Conservation (phyloP, 1,140 invertebrate species). For the Musca vetustissima region DNA sequence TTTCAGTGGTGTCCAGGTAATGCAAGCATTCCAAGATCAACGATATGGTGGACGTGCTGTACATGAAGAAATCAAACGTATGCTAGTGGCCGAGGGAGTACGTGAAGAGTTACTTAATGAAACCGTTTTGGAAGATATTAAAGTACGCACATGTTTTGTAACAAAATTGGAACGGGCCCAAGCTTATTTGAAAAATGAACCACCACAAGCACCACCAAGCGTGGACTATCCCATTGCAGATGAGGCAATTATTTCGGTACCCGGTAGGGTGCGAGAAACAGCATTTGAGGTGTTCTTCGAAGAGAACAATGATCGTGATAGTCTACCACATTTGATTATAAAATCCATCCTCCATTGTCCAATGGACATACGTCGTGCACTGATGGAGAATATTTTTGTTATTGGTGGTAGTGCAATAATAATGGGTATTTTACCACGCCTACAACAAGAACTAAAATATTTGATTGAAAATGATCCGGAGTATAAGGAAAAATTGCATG, state of each 20-base stretch:
- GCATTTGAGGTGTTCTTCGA: slow-evolving; percentile 84
- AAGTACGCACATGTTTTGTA: slow-evolving; percentile 80
- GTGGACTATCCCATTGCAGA: slow-evolving; percentile 75
- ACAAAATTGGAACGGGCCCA: slow-evolving; percentile 71
- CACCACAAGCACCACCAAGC: slow-evolving; percentile 59
- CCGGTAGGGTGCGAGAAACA: slow-evolving; percentile 74
- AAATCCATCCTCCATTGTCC: slow-evolving; percentile 79
- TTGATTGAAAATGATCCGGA: slow-evolving; percentile 62
- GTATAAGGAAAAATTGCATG: slow-evolving; percentile 62
- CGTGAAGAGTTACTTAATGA: slow-evolving; percentile 59
- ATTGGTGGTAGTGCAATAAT: slow-evolving; percentile 83
- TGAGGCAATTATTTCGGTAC: slow-evolving; percentile 63
- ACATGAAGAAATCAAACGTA: slow-evolving; percentile 60
- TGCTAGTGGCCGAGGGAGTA: slow-evolving; percentile 55
- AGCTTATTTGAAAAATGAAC: slow-evolving; percentile 59
- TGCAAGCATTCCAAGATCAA: slow-evolving; percentile 77
- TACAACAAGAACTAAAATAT: slow-evolving; percentile 73
- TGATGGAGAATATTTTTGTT: slow-evolving; percentile 82
- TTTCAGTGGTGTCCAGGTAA: slow-evolving; percentile 79
- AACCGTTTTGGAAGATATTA: slow-evolving; percentile 69
- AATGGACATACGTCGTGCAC: slow-evolving; percentile 69
- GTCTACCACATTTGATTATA: slow-evolving; percentile 80
- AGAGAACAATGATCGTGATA: slow-evolving; percentile 79
- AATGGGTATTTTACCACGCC: slow-evolving; percentile 74
- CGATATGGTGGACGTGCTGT: slow-evolving; percentile 70